Base-by-base conservation (phyloP, 1,140 invertebrate genomes). In the Pseudomyrmex cubaensis region DNA sequence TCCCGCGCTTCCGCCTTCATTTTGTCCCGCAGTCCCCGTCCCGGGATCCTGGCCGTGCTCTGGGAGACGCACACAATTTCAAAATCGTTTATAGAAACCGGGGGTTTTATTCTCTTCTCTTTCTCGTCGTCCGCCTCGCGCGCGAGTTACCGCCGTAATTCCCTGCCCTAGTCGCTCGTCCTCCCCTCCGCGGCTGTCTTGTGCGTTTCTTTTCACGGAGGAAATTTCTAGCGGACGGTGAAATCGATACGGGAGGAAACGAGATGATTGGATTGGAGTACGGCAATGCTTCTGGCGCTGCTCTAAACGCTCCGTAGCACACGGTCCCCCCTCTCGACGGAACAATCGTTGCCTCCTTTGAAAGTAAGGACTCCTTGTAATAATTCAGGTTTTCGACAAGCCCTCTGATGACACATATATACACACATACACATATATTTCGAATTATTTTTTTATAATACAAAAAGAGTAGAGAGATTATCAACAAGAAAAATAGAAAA, bases 161-260 rank as follows among this genome's bases (percentile, higher is more conserved):
- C 69, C 54, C 8, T 50, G n/a, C 52, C 22, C 50, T n/a, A 35
- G 50, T 48, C 44, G 46, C 46, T 54, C 15, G 46, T 62, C 50
- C 20, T 8, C 61, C 52, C 12, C 8, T 52, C 52, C 22, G n/a
- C 44, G 52, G 54, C 76, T 83, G 87, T 85, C 85, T 83, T 70
- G 56, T 63, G 35, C 82, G 77, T 69, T 77, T 84, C 89, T 85
- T 88, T 83, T 85, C 83, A 85, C 62, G 22, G 20, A 84, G 77
- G 70, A 88, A 86, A 77, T 87, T 89, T 85, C 74, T 69, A 83
- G 61, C 78, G 66, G 69, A 57, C 76, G 83, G 46, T 83, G 89
- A 89, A 90, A 91, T 91, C 87, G 89, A 90, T 90, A 90, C 54
- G 50, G 52, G 62, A 82, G 89, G 85, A 90, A 90, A 90, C 83